phyloP scores from a whole-genome alignment of 2,113 vertebrate species.

The Panthera uncia region DNA sequence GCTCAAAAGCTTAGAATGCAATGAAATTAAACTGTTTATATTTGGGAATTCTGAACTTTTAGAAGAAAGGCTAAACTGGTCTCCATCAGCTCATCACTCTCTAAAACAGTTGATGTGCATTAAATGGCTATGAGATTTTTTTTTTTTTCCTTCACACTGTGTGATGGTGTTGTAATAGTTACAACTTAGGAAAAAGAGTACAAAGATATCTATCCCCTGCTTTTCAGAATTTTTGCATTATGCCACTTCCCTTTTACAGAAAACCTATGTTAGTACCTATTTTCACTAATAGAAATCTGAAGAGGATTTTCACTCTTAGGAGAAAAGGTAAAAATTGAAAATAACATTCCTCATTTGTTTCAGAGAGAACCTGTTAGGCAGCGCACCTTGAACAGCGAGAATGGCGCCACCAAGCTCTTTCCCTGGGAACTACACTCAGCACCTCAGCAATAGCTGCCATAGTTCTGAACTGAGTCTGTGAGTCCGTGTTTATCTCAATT shows the following conservation, averaged over 20 bases:
- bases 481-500: background rate
- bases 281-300: background rate
- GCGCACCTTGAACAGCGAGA: background rate
- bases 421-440: background rate
- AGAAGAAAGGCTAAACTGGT: background rate
- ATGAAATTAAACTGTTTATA: constrained; percentile 33
- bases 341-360: background rate
- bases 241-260: background rate
- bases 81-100: background rate
- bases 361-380: background rate
- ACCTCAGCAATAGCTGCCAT: background rate
- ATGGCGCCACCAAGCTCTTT: background rate
- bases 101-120: background rate
- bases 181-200: background rate
- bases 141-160: background rate
- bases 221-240: background rate
- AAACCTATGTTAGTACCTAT: background rate
- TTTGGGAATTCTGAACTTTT: constrained; percentile 26
- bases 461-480: background rate
- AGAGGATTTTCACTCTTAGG: background rate
- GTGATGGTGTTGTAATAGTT: background rate
- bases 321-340: background rate
- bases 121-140: background rate
- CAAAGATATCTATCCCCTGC: background rate
- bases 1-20: constrained; percentile 16